Evolutionary conservation across 92 coral and sea anemone genomes (phyloP), one percentile per base, ranked within the genome.

Genomic region (Porites lobata): DNA sequence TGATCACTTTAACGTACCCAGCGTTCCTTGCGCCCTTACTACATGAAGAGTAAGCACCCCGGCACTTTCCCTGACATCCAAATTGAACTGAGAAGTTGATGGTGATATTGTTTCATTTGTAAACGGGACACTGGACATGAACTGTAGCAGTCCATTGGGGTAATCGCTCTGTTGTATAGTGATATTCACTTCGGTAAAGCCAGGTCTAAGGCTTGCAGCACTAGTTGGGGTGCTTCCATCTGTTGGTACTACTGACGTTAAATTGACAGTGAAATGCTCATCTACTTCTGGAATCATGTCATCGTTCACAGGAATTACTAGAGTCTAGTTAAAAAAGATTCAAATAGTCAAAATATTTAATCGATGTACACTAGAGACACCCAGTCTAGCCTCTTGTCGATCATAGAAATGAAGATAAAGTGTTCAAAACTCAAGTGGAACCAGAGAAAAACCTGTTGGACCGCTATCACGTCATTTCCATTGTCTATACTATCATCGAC

Each of bases 181-280:
- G 79, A 97, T 91, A 86, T 94, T 96, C 57, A 93, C 93, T 64
- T 70, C 88, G 10, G 98, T 92, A 62, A 68, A 92, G 62, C 81
- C 92, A 8, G 96, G 86, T 32, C 87, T 88, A 53, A 97, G 77
- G 38, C 98, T 96, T 18, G 99, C 99, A 51, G 98, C 99, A 65
- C 99, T 97, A 2, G 94, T 95, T 6, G 98, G 88, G 59, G 98
- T 97, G 53, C 98, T 97, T 15, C 95, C 96, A 32, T 97, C 99
- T 58, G 76, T 85, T n/a, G 99, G 79, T 5, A 77, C 58, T 4
- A 96, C 95, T 9, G 96, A 93, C 8, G 94, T 91, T 26, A 97
- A 83, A 73, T 81, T 93, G 14, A 97, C 84, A 32, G 82, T 77
- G 68, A 97, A 97, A 24, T 73, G 19, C 75, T 97, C 99, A 62